Evolutionary conservation across 2,888 invertebrate species (phyloP).

Genomic region (Tetanocera ferruginea): DNA sequence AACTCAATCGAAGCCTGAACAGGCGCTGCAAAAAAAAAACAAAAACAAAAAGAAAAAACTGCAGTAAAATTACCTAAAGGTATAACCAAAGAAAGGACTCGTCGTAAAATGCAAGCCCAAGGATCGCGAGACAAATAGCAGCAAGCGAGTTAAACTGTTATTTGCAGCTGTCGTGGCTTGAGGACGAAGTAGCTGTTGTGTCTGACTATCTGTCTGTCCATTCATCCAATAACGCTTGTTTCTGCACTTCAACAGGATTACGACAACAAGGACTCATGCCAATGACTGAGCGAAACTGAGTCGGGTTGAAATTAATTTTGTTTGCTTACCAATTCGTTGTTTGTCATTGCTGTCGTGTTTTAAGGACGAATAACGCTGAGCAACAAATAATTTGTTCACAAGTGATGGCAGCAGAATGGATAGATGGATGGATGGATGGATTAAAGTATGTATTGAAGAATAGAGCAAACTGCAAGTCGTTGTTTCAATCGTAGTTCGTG

Average conservation of each 20-base stretch:
- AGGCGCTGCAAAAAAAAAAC: background rate
- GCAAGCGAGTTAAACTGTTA: conserved; percentile 6
- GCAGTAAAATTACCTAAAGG: background rate
- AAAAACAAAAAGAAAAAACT: background rate
- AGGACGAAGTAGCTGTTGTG: background rate
- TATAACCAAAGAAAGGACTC: background rate
- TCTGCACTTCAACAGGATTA: background rate
- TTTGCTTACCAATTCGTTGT: background rate
- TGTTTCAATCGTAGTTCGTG: conserved; percentile 1
- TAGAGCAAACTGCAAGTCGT: background rate
- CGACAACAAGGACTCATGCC: background rate
- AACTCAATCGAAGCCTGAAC: background rate
- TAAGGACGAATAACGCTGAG: conserved; percentile 1
- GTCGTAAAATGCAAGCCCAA: background rate
- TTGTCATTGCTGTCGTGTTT: background rate
- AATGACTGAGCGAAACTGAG: background rate
- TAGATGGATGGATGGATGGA: conserved; percentile 15
- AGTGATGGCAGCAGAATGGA: conserved; percentile 33
- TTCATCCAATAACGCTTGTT: background rate
- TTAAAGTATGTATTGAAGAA: background rate
- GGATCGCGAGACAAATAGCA: background rate
- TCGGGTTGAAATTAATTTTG: too few relatives aligned
- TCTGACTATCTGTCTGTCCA: conserved; percentile 8
- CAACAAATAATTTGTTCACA: conserved; percentile 45
- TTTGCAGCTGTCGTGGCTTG: conserved; percentile 38